Evolutionary conservation across 2,113 vertebrate genomes (phyloP).

Genomic region (Oryzias javanicus): DNA sequence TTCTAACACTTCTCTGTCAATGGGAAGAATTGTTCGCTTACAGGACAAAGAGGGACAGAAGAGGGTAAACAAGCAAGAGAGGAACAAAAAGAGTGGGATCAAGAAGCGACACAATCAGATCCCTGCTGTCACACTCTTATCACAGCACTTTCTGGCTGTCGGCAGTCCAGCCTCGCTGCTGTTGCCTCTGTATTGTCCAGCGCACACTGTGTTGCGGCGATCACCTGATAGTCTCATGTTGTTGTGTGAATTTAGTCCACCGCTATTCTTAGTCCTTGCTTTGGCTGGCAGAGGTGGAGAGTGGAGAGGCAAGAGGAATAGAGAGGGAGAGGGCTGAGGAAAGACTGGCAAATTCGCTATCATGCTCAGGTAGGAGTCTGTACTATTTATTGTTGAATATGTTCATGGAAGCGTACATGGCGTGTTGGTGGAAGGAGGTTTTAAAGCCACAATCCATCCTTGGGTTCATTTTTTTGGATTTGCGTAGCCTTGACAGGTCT

Average conservation of each 20-base stretch:
- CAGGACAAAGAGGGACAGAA: conserved; percentile 3
- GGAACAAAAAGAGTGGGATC: conserved; percentile 38
- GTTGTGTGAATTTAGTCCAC: conserved; percentile 89
- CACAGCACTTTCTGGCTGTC: conserved; percentile 48
- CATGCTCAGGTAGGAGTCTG: conserved; percentile 82
- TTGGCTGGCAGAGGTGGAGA: conserved; percentile 71
- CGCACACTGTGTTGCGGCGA: conserved; percentile 75
- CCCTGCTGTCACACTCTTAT: conserved; percentile 54
- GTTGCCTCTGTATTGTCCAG: conserved; percentile 64
- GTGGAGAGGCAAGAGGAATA: conserved; percentile 46
- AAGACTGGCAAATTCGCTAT: conserved; percentile 73
- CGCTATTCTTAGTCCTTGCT: conserved; percentile 92
- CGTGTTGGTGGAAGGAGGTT: neutral
- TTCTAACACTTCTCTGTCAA: neutral
- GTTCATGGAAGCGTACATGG: conserved; percentile 1
- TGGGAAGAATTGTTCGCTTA: conserved; percentile 3
- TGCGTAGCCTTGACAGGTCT: too few relatives aligned
- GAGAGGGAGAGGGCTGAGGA: conserved; percentile 68
- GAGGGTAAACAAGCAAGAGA: conserved; percentile 20
- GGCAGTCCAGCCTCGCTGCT: conserved; percentile 34
- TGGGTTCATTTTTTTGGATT: neutral
- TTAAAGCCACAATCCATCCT: neutral
- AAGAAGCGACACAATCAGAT: conserved; percentile 44
- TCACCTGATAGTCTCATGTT: conserved; percentile 95
- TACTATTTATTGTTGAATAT: conserved; percentile 44